Evolutionary conservation across 1,140 invertebrate species (phyloP).

Genomic region (Drosophila tsacasi): DNA sequence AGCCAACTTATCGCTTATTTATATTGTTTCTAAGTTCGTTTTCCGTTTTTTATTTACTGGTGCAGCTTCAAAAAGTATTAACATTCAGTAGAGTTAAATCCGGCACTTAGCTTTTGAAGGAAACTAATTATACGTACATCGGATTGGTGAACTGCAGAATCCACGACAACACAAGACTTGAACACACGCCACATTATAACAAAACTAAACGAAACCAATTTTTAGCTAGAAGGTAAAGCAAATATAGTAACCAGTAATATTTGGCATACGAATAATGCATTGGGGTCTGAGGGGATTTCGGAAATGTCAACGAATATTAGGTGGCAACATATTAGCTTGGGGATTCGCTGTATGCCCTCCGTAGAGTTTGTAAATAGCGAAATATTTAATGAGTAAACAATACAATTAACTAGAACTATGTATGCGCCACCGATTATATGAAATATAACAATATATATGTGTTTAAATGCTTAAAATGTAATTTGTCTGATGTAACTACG

Average conservation of each 20-base stretch:
- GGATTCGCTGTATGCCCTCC: neutral
- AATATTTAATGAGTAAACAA: constrained; percentile 41
- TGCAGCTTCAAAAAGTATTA: neutral
- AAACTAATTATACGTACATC: constrained; percentile 46
- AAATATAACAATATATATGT: constrained; percentile 63
- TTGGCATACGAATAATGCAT: constrained; percentile 6
- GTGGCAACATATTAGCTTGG: constrained; percentile 1
- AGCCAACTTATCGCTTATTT: too few relatives aligned
- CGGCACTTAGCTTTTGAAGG: constrained; percentile 23
- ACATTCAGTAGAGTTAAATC: constrained; percentile 2
- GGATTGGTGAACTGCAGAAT: constrained; percentile 13
- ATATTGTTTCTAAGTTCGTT: too few relatives aligned
- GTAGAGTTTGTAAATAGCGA: constrained; percentile 44
- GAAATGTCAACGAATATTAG: constrained; percentile 46
- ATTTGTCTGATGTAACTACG: neutral
- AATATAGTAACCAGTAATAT: constrained; percentile 11
- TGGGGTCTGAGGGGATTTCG: constrained; percentile 14
- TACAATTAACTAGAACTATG: constrained; percentile 49
- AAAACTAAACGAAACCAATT: constrained; percentile 37
- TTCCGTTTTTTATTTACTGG: neutral
- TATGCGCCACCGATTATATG: constrained; percentile 68
- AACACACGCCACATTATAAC: constrained; percentile 38
- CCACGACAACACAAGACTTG: constrained; percentile 65
- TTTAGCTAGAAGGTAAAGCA: constrained; percentile 26
- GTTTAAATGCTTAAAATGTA: constrained; percentile 44